Conservation (phyloP, 2,888 invertebrate genomes). For the Diogma glabrata region DNA sequence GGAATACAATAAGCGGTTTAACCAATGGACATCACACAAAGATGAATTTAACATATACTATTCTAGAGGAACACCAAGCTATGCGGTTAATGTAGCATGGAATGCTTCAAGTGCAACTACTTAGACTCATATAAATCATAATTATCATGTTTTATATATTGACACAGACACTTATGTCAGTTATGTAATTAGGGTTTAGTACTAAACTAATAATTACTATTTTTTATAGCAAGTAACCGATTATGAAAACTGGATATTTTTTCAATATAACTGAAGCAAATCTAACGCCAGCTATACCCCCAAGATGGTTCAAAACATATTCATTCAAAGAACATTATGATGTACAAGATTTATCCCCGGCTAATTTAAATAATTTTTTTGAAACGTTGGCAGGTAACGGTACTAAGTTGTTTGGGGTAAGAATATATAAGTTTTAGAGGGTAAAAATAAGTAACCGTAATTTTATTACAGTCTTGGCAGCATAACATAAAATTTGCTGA, state of each 20-base stretch:
- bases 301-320: conserved; percentile 60
- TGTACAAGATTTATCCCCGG: conserved; percentile 44
- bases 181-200: too few relatives aligned
- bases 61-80: conserved; percentile 27
- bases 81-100: conserved; percentile 57
- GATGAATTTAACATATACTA: conserved; percentile 66
- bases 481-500: conserved; percentile 17
- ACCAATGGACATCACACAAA: conserved; percentile 73
- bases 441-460: too few relatives aligned
- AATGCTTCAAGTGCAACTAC: conserved; percentile 73
- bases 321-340: conserved; percentile 53
- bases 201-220: too few relatives aligned
- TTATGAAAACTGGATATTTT: conserved; percentile 54
- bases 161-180: conserved; percentile 49
- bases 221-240: conserved; percentile 49
- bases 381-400: conserved; percentile 37
- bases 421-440: too few relatives aligned
- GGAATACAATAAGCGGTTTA: conserved; percentile 60
- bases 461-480: conserved; percentile 19
- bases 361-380: conserved; percentile 45
- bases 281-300: conserved; percentile 39
- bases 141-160: conserved; percentile 65
- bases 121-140: conserved; percentile 62
- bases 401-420: conserved; percentile 8
- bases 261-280: conserved; percentile 63